Conservation (phyloP, 2,113 vertebrate species). For the Fukomys damarensis region DNA sequence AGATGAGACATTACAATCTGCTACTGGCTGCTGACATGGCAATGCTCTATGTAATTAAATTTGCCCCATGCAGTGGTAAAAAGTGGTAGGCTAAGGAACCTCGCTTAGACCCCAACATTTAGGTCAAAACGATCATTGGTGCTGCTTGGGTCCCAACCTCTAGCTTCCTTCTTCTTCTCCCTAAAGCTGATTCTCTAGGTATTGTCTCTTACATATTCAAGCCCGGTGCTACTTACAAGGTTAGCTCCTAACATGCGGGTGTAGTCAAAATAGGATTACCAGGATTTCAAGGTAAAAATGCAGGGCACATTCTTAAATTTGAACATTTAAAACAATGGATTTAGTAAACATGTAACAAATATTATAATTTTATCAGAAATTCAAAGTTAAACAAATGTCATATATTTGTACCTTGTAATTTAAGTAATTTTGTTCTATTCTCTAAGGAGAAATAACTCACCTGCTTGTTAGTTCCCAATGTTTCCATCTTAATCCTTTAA, state of each 20-base stretch:
- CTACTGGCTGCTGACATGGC: neutral
- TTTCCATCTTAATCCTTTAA: neutral
- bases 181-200: neutral
- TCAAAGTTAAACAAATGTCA: neutral
- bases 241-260: neutral
- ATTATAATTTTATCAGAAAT: neutral
- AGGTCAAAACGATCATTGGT: neutral
- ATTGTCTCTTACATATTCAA: neutral
- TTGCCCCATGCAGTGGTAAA: neutral
- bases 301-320: neutral
- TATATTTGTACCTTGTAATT: neutral
- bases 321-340: neutral
- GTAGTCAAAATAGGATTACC: neutral
- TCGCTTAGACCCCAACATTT: neutral
- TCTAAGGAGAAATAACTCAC: neutral
- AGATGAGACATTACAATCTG: neutral
- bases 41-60: neutral
- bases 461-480: neutral
- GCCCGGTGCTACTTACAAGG: accelerated
- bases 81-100: neutral
- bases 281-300: neutral
- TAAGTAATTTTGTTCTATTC: neutral
- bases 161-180: neutral
- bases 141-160: neutral
- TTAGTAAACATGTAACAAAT: neutral